These are phyloP conservation scores for Egretta garzetta DNA, from an alignment of 2,113 vertebrate species.

Conservation along the genomic window DNA sequence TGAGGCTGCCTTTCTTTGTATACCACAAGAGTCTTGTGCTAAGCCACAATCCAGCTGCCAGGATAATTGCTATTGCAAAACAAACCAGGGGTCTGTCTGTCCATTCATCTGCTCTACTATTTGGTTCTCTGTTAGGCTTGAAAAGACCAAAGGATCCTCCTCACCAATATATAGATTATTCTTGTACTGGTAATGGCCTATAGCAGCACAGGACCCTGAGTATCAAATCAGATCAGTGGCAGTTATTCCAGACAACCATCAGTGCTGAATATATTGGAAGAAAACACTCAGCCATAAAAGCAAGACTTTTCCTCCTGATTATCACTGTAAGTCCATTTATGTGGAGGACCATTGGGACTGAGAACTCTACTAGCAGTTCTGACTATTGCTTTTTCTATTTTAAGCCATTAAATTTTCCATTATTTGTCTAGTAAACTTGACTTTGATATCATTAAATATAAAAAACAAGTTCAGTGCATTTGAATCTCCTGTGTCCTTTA, in stretches of 20 bases:
- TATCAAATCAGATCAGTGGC: not conserved
- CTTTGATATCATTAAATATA: not conserved
- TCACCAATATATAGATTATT: not conserved
- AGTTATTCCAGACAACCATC: not conserved
- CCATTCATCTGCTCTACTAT: not conserved
- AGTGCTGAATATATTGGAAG: not conserved
- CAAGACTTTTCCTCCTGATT: not conserved
- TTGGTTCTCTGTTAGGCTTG: not conserved
- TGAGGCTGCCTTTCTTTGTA: not conserved
- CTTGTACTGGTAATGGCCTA: not conserved
- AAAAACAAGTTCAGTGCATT: not conserved
- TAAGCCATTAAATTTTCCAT: not conserved
- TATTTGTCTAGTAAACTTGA: not conserved
- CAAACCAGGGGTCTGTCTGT: not conserved
- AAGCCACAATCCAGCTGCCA: not conserved
- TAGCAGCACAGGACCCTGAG: not conserved
- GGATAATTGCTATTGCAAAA: not conserved
- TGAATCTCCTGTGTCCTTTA: not conserved
- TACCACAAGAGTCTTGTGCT: not conserved
- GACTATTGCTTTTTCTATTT: not conserved
- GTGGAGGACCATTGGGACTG: not conserved
- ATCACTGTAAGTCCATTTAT: not conserved
- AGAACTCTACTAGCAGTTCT: not conserved
- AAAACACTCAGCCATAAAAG: not conserved
- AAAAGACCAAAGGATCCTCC: not conserved